These are phyloP conservation scores for Scaptomyza montana DNA, from an alignment of 1,140 invertebrate genomes.

Conservation along the genomic window DNA sequence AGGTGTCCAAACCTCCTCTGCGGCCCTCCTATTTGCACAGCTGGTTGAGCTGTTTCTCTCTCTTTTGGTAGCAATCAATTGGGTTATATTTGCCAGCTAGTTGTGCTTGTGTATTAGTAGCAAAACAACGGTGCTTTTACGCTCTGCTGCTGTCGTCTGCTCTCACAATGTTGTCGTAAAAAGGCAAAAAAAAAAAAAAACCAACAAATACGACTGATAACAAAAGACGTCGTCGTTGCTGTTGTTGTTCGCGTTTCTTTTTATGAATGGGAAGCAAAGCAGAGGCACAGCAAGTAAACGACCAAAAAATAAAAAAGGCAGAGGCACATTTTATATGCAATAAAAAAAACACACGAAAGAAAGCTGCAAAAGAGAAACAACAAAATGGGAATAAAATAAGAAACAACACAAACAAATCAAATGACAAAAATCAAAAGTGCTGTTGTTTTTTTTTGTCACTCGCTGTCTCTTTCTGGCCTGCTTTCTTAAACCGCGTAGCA, in stretches of 20 bases:
- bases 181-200: slow-evolving; percentile 29
- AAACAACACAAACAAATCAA: slow-evolving; percentile 29
- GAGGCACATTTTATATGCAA: slow-evolving; percentile 43
- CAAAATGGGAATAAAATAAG: slow-evolving; percentile 30
- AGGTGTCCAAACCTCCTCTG: slow-evolving; percentile 18
- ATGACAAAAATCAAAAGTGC: slow-evolving; percentile 57
- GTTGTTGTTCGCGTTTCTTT: slow-evolving; percentile 39
- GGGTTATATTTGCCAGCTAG: slow-evolving; percentile 52
- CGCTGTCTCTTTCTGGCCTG: slow-evolving; percentile 12
- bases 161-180: slow-evolving; percentile 47
- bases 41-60: slow-evolving; percentile 44
- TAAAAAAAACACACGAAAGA: slow-evolving; percentile 26
- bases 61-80: slow-evolving; percentile 59
- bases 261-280: slow-evolving; percentile 56
- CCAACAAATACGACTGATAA: slow-evolving; percentile 58
- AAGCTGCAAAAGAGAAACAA: slow-evolving; percentile 16
- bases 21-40: slow-evolving; percentile 61
- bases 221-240: slow-evolving; percentile 43
- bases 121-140: slow-evolving; percentile 65
- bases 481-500: slow-evolving; percentile 12
- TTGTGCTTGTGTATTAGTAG: slow-evolving; percentile 38
- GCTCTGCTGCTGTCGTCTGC: slow-evolving; percentile 19
- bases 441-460: slow-evolving; percentile 33
- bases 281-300: slow-evolving; percentile 20
- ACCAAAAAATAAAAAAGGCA: slow-evolving; percentile 60